phyloP scores from a whole-genome alignment of 2,888 invertebrate species.

The Bembecia ichneumoniformis region DNA sequence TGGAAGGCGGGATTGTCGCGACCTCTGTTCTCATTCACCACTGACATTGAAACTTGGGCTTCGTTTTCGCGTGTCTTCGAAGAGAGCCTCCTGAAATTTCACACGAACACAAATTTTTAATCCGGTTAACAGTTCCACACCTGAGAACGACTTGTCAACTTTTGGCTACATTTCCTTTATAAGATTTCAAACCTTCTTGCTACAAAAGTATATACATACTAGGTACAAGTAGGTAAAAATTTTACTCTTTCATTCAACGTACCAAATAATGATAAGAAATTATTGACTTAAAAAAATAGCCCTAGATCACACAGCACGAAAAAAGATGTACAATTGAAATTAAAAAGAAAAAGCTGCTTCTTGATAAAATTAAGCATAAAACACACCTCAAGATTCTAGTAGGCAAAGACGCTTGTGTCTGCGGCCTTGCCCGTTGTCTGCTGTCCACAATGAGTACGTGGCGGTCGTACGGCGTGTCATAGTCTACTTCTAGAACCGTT shows the following conservation, averaged over 20 bases:
- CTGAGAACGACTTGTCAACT: too few species aligned
- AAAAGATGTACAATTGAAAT: too few species aligned
- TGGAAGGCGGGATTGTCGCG: conserved; percentile 81
- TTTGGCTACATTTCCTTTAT: too few species aligned
- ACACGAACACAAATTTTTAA: background rate
- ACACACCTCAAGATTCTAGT: conserved; percentile 78
- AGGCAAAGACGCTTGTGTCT: conserved; percentile 52
- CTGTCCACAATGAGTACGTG: conserved; percentile 94
- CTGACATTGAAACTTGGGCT: conserved; percentile 54
- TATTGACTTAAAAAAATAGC: too few species aligned
- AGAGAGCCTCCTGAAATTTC: conserved; percentile 72
- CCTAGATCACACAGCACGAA: too few species aligned
- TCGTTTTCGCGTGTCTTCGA: conserved; percentile 77
- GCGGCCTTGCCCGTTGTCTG: conserved; percentile 56
- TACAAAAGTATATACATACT: too few species aligned
- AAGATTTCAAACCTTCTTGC: too few species aligned
- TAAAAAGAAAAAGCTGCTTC: too few species aligned
- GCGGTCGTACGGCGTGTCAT: conserved; percentile 93
- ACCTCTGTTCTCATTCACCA: conserved; percentile 62
- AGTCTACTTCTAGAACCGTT: conserved; percentile 91
- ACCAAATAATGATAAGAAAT: too few species aligned
- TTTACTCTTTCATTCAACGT: too few species aligned
- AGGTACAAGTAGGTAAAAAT: too few species aligned
- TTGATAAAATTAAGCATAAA: background rate
- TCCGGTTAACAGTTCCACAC: too few species aligned